phyloP scores from a whole-genome alignment of 2,888 invertebrate genomes.

The Synanthedon andrenaeformis region DNA sequence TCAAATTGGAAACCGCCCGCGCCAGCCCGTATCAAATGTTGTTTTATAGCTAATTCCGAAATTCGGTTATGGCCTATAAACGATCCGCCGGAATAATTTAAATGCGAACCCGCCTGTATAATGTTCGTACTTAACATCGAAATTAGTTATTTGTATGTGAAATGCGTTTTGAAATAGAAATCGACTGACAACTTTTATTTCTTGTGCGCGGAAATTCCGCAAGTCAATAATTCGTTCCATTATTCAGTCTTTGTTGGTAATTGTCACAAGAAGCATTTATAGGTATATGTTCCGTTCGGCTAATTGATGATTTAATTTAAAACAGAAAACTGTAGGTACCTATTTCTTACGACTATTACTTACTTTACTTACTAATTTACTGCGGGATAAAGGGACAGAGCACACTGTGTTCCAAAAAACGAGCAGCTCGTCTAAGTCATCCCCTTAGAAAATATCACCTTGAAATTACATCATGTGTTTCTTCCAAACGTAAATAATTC shows the following conservation, averaged over 20 bases:
- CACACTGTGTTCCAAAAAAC: too few relatives aligned
- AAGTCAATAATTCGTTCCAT: slow-evolving; percentile 19
- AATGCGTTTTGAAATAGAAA: slow-evolving; percentile 67
- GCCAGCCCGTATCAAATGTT: slow-evolving; percentile 70
- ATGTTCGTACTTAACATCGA: slow-evolving; percentile 66
- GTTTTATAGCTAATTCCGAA: slow-evolving; percentile 72
- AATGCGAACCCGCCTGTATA: slow-evolving; percentile 67
- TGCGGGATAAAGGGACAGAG: too few relatives aligned
- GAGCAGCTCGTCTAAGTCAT: too few relatives aligned
- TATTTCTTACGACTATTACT: too few relatives aligned
- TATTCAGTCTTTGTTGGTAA: slow-evolving; percentile 15
- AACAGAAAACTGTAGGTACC: neutral
- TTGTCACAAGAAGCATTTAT: slow-evolving; percentile 7
- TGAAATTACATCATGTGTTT: too few relatives aligned
- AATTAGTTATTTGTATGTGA: slow-evolving; percentile 71
- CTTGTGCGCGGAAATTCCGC: slow-evolving; percentile 26
- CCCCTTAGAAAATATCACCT: too few relatives aligned
- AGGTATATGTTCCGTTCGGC: slow-evolving; percentile 2
- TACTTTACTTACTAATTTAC: too few relatives aligned
- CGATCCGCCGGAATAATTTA: slow-evolving; percentile 71
- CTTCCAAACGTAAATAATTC: too few relatives aligned
- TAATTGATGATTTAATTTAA: slow-evolving; percentile 7
- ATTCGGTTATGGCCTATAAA: slow-evolving; percentile 72
- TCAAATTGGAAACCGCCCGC: slow-evolving; percentile 67
- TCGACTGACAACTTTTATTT: slow-evolving; percentile 54